phyloP scores from a whole-genome alignment of 2,888 invertebrate genomes.

The Diploptera punctata region DNA sequence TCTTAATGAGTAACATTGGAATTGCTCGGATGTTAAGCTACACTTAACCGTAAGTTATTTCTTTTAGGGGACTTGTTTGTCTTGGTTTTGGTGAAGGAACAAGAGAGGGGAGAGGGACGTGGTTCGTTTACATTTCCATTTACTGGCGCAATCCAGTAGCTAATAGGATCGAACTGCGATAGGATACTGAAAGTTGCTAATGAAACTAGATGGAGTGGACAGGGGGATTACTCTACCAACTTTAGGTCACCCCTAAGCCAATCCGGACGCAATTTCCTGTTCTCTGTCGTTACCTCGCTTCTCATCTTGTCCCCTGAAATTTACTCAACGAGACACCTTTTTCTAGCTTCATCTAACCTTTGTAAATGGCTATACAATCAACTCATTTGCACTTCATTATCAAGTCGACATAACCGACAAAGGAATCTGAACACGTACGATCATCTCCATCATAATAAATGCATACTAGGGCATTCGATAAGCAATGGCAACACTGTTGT shows the following conservation, averaged over 20 bases:
- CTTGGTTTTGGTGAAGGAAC: neutral
- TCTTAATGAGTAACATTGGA: neutral
- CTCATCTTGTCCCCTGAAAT: neutral
- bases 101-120: too few species aligned
- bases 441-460: too few species aligned
- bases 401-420: too few species aligned
- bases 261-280: slow-evolving; percentile 41
- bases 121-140: slow-evolving; percentile 12
- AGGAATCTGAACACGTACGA: too few species aligned
- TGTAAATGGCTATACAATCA: too few species aligned
- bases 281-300: neutral
- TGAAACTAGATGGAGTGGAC: slow-evolving; percentile 21
- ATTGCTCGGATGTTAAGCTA: neutral
- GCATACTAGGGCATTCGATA: too few species aligned
- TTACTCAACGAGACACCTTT: too few species aligned
- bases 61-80: neutral
- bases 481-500: too few species aligned
- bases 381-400: too few species aligned
- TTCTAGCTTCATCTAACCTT: too few species aligned
- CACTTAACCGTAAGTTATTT: neutral
- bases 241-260: slow-evolving; percentile 19
- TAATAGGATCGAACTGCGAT: slow-evolving; percentile 15
- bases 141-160: slow-evolving; percentile 8
- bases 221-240: neutral
- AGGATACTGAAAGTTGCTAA: slow-evolving; percentile 23